Evolutionary conservation across 2,797 vertebrate species (phyloP).

Genomic region (Pangasius macronema): DNA sequence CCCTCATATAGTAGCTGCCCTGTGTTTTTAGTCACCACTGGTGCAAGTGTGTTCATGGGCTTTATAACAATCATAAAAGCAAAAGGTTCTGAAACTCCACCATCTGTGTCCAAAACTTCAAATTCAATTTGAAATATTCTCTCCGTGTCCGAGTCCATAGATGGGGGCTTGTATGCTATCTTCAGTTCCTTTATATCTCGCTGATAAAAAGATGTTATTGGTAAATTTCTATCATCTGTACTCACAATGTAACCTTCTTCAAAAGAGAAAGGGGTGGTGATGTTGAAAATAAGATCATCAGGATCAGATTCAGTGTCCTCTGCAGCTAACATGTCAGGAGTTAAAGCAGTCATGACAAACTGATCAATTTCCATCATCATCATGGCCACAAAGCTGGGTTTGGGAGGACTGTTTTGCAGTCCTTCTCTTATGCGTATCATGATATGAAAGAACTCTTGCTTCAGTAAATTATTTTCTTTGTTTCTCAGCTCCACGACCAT

Average conservation of each 20-base stretch:
- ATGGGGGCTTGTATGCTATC: slow-evolving; percentile 89
- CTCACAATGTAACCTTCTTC: slow-evolving; percentile 93
- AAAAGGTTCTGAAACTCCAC: slow-evolving; percentile 88
- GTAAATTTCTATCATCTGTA: slow-evolving; percentile 91
- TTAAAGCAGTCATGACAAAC: slow-evolving; percentile 93
- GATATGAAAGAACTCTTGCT: slow-evolving; percentile 91
- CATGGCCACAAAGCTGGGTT: slow-evolving; percentile 93
- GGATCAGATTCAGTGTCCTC: slow-evolving; percentile 86
- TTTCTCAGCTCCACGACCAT: slow-evolving; percentile 88
- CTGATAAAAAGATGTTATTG: slow-evolving; percentile 91
- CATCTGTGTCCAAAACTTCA: slow-evolving; percentile 89
- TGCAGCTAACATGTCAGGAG: slow-evolving; percentile 88
- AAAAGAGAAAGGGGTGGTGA: slow-evolving; percentile 85
- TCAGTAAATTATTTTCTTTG: slow-evolving; percentile 78
- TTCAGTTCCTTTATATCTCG: slow-evolving; percentile 85
- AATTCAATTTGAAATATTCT: slow-evolving; percentile 91
- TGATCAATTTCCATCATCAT: slow-evolving; percentile 98
- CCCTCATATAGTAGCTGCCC: slow-evolving; percentile 95
- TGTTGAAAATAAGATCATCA: slow-evolving; percentile 88
- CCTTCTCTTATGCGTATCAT: slow-evolving; percentile 87
- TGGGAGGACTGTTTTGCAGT: slow-evolving; percentile 85
- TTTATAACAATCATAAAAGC: slow-evolving; percentile 95
- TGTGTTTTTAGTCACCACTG: slow-evolving; percentile 87
- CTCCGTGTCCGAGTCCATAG: slow-evolving; percentile 85
- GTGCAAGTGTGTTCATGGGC: slow-evolving; percentile 92